A percentile compares a stretch with the other conserved stretches of the same genome.
These are phyloP conservation scores for Volucella inanis DNA, from an alignment of 2,888 invertebrate genomes.

Conservation along the genomic window DNA sequence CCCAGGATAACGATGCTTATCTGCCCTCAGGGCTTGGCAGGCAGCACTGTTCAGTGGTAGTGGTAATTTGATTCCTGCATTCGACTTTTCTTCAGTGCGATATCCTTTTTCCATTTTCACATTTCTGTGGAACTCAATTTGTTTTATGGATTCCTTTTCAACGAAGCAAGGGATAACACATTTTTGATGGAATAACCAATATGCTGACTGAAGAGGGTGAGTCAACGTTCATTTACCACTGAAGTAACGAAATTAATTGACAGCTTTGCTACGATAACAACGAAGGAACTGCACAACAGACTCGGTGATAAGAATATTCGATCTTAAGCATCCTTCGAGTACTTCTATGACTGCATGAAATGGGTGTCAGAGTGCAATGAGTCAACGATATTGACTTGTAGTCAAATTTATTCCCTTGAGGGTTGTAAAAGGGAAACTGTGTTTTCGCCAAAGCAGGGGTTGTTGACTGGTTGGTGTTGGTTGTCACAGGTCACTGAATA, in stretches of 20 bases:
- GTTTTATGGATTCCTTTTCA: slow-evolving; percentile 73
- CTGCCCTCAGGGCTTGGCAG: slow-evolving; percentile 54
- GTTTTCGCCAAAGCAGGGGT: background rate
- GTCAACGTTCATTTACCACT: slow-evolving; percentile 41
- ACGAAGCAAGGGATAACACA: slow-evolving; percentile 59
- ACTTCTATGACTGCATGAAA: slow-evolving; percentile 46
- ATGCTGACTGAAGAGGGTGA: slow-evolving; percentile 48
- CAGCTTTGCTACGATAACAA: slow-evolving; percentile 51
- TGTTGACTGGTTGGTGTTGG: background rate
- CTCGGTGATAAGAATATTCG: slow-evolving; percentile 52
- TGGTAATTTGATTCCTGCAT: slow-evolving; percentile 70
- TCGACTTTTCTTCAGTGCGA: slow-evolving; percentile 14
- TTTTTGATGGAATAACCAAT: slow-evolving; percentile 56
- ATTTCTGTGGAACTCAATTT: slow-evolving; percentile 67
- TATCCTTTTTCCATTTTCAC: slow-evolving; percentile 36
- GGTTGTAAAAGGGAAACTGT: slow-evolving; percentile 61
- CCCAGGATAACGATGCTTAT: slow-evolving; percentile 66
- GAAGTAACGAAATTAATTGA: slow-evolving; percentile 66
- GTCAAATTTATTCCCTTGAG: slow-evolving; percentile 35
- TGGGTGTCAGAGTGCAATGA: slow-evolving; percentile 70
- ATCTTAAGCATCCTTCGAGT: slow-evolving; percentile 24
- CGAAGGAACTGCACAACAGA: slow-evolving; percentile 25
- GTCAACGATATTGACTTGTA: slow-evolving; percentile 52
- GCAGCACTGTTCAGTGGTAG: slow-evolving; percentile 15
- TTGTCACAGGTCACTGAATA: slow-evolving; percentile 59